Percentiles rank a stretch among this genome's conserved stretches.
phyloP scores from a whole-genome alignment of 2,888 invertebrate species.

The Perdita meconis region DNA sequence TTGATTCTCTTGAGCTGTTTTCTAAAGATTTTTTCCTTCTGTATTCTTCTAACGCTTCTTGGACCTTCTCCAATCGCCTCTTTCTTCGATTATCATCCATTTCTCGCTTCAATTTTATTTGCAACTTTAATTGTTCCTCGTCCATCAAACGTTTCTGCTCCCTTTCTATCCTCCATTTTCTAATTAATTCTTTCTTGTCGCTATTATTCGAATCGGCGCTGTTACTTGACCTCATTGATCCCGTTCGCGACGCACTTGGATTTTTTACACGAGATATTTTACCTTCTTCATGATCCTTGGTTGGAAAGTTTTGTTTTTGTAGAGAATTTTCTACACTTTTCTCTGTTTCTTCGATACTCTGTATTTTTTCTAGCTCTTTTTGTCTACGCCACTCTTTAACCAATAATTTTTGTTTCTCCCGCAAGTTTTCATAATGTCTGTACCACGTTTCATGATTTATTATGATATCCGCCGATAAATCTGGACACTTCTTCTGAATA shows the following conservation, averaged over 20 bases:
- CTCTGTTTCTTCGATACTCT: conserved; percentile 22
- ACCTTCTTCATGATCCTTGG: neutral
- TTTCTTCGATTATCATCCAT: conserved; percentile 68
- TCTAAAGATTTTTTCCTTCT: conserved; percentile 67
- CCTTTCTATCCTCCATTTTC: conserved; percentile 76
- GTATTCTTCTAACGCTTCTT: conserved; percentile 66
- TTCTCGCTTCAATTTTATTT: conserved; percentile 56
- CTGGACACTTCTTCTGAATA: conserved; percentile 78
- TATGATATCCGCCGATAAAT: conserved; percentile 81
- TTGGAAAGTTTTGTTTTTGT: neutral
- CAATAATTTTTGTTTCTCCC: conserved; percentile 82
- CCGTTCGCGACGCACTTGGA: neutral
- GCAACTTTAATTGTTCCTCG: conserved; percentile 68
- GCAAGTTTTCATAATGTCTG: conserved; percentile 83
- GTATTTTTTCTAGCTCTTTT: conserved; percentile 68
- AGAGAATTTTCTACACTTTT: neutral
- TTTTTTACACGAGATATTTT: neutral
- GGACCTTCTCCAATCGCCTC: conserved; percentile 57
- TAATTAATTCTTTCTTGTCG: conserved; percentile 74
- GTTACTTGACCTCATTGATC: conserved; percentile 11
- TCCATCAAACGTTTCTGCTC: conserved; percentile 72
- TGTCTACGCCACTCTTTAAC: conserved; percentile 84
- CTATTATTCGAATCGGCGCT: conserved; percentile 27
- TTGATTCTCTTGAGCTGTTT: conserved; percentile 21
- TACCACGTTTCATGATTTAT: conserved; percentile 85